A percentile compares a stretch with the other conserved stretches of the same genome.
Conservation (phyloP, 2,888 invertebrate species). For the Cosmia pyralina region DNA sequence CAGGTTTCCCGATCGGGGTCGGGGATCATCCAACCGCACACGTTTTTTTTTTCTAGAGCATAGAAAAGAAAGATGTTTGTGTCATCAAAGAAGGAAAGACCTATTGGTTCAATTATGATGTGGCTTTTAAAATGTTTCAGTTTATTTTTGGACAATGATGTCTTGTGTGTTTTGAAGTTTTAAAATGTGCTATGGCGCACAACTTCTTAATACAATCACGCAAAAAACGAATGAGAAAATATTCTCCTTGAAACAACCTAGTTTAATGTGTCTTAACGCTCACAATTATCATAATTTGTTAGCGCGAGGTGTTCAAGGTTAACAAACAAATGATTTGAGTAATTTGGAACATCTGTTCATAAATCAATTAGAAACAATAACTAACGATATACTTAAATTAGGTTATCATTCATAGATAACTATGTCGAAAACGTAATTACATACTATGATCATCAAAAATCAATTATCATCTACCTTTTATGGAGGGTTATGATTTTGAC, state of each 20-base stretch:
- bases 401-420: constrained; percentile 50
- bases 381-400: constrained; percentile 40
- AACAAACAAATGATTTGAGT: constrained; percentile 32
- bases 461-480: not conserved
- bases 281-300: constrained; percentile 55
- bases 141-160: constrained; percentile 17
- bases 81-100: not conserved
- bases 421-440: constrained; percentile 31
- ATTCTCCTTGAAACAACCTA: constrained; percentile 50
- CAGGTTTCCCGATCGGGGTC: too few species aligned
- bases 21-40: too few species aligned
- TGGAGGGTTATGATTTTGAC: too few species aligned
- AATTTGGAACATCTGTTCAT: constrained; percentile 44
- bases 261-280: constrained; percentile 25
- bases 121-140: not conserved
- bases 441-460: not conserved
- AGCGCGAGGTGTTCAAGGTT: constrained; percentile 46
- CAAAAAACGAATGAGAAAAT: constrained; percentile 10
- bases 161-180: not conserved
- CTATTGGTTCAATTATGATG: constrained; percentile 1
- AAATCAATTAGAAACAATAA: constrained; percentile 50
- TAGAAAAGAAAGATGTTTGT: too few species aligned
- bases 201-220: not conserved
- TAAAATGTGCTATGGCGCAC: constrained; percentile 1
- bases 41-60: too few species aligned